Evolutionary conservation across 2,113 vertebrate genomes (phyloP), one percentile per base, ranked within the genome.

Genomic region (Atlantisia rogersi): DNA sequence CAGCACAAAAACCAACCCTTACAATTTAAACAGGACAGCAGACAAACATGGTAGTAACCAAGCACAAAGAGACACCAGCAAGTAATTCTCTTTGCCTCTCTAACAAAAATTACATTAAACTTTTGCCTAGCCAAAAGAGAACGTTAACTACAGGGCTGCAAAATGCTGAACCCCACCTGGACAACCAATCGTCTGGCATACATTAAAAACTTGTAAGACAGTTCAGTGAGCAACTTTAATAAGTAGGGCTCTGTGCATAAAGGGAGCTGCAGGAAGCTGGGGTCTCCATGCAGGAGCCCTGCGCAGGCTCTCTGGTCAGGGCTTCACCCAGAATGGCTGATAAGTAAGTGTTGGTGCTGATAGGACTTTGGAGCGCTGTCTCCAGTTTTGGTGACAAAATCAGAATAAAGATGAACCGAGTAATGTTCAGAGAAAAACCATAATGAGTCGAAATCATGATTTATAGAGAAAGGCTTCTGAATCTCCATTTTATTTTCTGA

Each of bases 251-350:
- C 16, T 29, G 58, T 15, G 53, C 42, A 16, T 35, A 88, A 12
- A 46, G 13, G 3, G 9, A 35, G 10, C 44, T 40, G 48, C 48
- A 63, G 29, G 55, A 73, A 59, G n/a, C 37, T 0, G 0, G 21
- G 46, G 6, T 68, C 8, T 52, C 70, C 39, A 17, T 0, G 0
- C 3, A 0, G 67, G 35, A 46, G 13, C 22, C 39, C 86, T 55
- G 5, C 0, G 2, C 13, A 35, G 58, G 22, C 15, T 53, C 65
- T n/a, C 21, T 3, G 2, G 8, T 35, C 42, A 40, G 6, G 25
- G 12, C 25, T 70, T 22, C 0, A 1, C 28, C 29, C 3, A 0
- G 46, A 46, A 53, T 1, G 14, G n/a, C 55, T 74, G 4, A 63
- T 17, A 35, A 76, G 29, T 12, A 48, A n/a, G 9, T 48, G 69